Base-by-base conservation (phyloP, 2,797 vertebrate species). In the Labroides dimidiatus region DNA sequence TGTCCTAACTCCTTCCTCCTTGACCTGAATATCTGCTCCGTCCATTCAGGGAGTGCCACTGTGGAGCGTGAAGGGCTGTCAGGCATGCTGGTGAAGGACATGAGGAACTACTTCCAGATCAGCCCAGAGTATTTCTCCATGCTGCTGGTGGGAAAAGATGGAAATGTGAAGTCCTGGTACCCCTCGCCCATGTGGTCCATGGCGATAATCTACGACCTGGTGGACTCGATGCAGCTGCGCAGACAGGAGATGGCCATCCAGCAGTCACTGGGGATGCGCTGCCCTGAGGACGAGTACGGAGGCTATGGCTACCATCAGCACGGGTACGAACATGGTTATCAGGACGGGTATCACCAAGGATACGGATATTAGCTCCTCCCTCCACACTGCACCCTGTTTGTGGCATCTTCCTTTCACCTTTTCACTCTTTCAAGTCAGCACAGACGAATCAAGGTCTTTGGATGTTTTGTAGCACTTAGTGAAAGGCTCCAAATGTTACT, bases 201-300 rank as follows among this genome's bases (percentile, higher is more conserved):
- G 98, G 97, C 96, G 0, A 99, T 95, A 10, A 96, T 99, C 75
- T 99, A 99, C 0, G 97, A 99, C 85, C 94, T 99, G 85, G 96
- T 99, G 10, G 98, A 99, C 88, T 99, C 98, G 4, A 99, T 99
- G 98, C 98, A 99, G 89, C 96, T 99, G 6, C 95, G 98, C 74
- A 90, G 98, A 33, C 98, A 99, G 84, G 98, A 99, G 88, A 99
- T 99, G 98, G 96, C 98, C 72, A 99, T 99, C 79, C 98, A 99
- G 90, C 98, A 99, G 82, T 99, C 96, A 0, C 93, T 99, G 3
- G 98, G 98, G 42, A 98, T 99, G 97, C 96, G 97, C 67, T 99
- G 98, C 79, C 98, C 98, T 0, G 98, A 99, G 67, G 97, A 98
- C 15, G 97, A 99, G 85, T 99, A 99, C 1, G 97, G 96, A 3